These are phyloP conservation scores for Neoascia interrupta DNA, from an alignment of 2,888 invertebrate species.

Conservation along the genomic window DNA sequence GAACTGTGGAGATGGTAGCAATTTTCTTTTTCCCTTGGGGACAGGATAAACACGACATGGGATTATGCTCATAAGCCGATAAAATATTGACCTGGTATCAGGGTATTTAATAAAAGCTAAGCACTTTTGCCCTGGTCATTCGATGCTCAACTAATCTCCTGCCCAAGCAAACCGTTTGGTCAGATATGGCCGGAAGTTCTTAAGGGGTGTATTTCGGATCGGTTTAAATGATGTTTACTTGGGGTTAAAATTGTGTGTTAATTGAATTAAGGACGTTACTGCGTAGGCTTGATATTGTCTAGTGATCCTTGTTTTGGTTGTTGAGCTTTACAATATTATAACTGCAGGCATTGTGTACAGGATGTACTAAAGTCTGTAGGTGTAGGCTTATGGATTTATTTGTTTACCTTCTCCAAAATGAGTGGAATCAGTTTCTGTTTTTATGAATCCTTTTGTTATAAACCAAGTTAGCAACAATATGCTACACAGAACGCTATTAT, in stretches of 20 bases:
- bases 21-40: constrained; percentile 17
- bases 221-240: constrained; percentile 19
- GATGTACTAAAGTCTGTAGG: not conserved
- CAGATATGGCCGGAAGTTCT: constrained; percentile 12
- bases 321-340: too few relatives aligned
- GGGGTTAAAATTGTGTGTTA: constrained; percentile 49
- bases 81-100: constrained; percentile 66
- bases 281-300: too few relatives aligned
- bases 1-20: too few relatives aligned
- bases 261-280: constrained; percentile 63
- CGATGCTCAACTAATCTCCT: constrained; percentile 25
- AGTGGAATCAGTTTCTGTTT: too few relatives aligned
- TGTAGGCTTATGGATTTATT: too few relatives aligned
- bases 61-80: constrained; percentile 64
- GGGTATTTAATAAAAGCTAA: constrained; percentile 62
- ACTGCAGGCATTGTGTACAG: not conserved
- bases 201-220: constrained; percentile 19
- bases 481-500: not conserved
- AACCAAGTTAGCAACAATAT: too few relatives aligned
- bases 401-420: too few relatives aligned
- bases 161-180: constrained; percentile 55
- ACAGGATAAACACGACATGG: constrained; percentile 56
- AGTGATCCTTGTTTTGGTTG: too few relatives aligned
- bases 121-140: constrained; percentile 53
- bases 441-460: too few relatives aligned